phyloP scores from a whole-genome alignment of 2,888 invertebrate genomes.

The Mallateleia sp. region DNA sequence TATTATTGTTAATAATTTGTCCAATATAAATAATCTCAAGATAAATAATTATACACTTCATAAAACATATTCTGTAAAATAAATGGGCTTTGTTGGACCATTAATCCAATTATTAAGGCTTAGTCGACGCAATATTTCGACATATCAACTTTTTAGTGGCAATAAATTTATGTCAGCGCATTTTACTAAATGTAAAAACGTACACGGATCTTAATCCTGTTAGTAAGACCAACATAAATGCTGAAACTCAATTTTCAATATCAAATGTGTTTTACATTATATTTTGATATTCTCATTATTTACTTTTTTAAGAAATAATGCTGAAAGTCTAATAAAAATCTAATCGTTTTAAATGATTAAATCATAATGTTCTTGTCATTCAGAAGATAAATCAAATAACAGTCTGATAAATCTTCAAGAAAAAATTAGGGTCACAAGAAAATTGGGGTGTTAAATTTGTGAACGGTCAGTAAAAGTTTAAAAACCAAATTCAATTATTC shows the following conservation, averaged over 20 bases:
- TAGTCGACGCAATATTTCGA: neutral
- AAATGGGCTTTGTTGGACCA: neutral
- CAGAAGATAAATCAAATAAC: neutral
- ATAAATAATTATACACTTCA: neutral
- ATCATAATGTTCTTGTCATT: neutral
- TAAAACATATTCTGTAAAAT: neutral
- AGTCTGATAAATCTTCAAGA: neutral
- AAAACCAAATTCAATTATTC: constrained; percentile 22
- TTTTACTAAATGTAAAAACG: neutral
- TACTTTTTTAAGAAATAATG: neutral
- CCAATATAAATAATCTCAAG: neutral
- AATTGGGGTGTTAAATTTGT: constrained; percentile 20
- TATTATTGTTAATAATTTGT: neutral
- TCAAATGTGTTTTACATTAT: too few relatives aligned
- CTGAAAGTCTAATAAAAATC: neutral
- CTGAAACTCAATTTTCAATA: neutral
- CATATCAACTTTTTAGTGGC: neutral
- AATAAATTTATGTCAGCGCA: constrained; percentile 13
- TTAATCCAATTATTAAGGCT: constrained; percentile 24
- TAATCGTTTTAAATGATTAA: too few relatives aligned
- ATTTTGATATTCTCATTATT: neutral
- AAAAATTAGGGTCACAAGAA: constrained; percentile 5
- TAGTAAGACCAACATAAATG: neutral
- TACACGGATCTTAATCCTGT: constrained; percentile 4
- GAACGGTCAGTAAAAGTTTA: constrained; percentile 35